These are phyloP conservation scores for Dasypolia templi DNA, from an alignment of 2,888 invertebrate species.

Conservation along the genomic window DNA sequence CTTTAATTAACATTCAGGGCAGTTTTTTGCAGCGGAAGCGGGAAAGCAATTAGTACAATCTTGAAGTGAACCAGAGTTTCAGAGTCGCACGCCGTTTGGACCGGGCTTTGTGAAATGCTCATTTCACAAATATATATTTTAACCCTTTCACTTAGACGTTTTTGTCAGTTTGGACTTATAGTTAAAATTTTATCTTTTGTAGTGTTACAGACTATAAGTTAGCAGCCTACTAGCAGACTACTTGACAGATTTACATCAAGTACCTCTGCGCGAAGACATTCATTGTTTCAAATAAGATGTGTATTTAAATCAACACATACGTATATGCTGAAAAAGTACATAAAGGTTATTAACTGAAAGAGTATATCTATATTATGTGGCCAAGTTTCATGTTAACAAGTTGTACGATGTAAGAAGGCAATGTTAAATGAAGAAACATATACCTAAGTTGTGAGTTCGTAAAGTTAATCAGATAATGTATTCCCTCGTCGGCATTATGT, in stretches of 20 bases:
- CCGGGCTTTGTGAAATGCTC: conserved; percentile 51
- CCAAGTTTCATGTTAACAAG: conserved; percentile 44
- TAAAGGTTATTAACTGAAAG: not conserved
- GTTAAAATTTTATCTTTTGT: conserved; percentile 42
- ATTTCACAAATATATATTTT: conserved; percentile 44
- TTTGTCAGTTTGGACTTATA: conserved; percentile 36
- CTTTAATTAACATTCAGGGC: conserved; percentile 76
- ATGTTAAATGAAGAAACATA: conserved; percentile 21
- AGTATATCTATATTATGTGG: conserved; percentile 6
- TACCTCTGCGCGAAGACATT: not conserved
- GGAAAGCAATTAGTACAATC: conserved; percentile 73
- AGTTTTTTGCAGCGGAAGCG: conserved; percentile 69
- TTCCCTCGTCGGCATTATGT: conserved; percentile 36
- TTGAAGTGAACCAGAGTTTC: conserved; percentile 45
- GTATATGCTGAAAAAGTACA: not conserved
- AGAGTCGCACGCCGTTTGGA: conserved; percentile 37
- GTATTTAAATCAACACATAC: not conserved
- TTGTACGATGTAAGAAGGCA: conserved; percentile 4
- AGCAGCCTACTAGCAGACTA: too few relatives aligned
- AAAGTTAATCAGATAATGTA: conserved; percentile 64
- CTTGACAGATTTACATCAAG: conserved; percentile 25
- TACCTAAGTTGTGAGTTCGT: conserved; percentile 37
- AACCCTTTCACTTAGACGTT: conserved; percentile 31
- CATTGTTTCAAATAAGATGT: not conserved
- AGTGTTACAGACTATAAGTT: conserved; percentile 38